A percentile compares a stretch with the other conserved stretches of the same genome.
phyloP scores from a whole-genome alignment of 35 echinoderm and acorn worm genomes.

The Heliocidaris tuberculata region DNA sequence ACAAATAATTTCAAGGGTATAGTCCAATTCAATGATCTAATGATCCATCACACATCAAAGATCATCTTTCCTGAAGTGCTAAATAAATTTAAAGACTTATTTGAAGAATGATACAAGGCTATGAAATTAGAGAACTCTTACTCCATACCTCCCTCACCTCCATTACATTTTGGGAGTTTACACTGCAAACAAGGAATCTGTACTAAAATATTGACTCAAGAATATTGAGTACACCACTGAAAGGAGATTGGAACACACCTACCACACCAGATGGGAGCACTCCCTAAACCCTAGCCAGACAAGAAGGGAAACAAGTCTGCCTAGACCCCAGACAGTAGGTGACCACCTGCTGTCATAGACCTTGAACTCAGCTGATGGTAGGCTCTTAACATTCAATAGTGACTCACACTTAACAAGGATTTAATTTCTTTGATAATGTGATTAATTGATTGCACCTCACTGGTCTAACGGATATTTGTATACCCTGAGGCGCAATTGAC shows the following conservation, averaged over 20 bases:
- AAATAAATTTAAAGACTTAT: not conserved
- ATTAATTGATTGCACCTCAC: not conserved
- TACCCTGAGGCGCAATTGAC: no score
- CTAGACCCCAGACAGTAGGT: not conserved
- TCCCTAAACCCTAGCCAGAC: not conserved
- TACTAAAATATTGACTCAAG: conserved; percentile 13
- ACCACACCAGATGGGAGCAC: not conserved
- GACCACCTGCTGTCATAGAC: not conserved
- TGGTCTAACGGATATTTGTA: not conserved
- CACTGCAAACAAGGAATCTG: not conserved
- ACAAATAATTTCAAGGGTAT: not conserved
- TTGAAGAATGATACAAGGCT: not conserved
- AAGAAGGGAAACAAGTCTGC: not conserved
- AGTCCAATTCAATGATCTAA: not conserved
- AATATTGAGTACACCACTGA: not conserved
- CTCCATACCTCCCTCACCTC: not conserved
- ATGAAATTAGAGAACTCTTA: not conserved
- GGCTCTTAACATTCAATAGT: not conserved
- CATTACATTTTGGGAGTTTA: not conserved
- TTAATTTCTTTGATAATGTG: not conserved
- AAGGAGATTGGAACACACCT: conserved; percentile 7
- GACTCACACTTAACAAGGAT: not conserved
- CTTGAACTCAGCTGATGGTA: not conserved
- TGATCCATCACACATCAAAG: not conserved
- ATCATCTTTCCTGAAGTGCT: not conserved